Evolutionary conservation across 1,140 invertebrate genomes (phyloP), one percentile per base, ranked within the genome.

Genomic region (Sinella curviseta): DNA sequence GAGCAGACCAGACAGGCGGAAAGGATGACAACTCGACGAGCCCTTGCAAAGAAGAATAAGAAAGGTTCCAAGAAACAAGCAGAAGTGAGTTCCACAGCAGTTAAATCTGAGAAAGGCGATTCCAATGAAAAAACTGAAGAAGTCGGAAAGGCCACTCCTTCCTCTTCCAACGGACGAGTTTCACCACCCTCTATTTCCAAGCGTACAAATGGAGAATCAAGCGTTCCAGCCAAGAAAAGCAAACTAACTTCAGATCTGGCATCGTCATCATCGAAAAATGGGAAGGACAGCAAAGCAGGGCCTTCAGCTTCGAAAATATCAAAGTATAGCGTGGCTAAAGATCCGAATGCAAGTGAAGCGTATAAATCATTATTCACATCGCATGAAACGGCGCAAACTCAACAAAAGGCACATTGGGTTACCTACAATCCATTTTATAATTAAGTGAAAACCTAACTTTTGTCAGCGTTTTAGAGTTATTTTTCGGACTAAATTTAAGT

Each of bases 341-440:
- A 99, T 89, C 94, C 95, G 0, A 94, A 94, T 82, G 92, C 92
- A 0, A 94, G 92, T 78, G 92, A 95, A 86, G 95, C 96, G 0
- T 97, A 94, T 85, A 99, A 99, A 87, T 98, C 96, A 28, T 87
- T 99, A 28, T 99, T 99, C 85, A 99, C 96, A 0, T 91, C 92
- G 20, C 95, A 96, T 86, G 91, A 95, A 85, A 92, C 90, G 70
- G 96, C 97, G 34, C 90, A 94, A 84, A 91, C 93, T 73, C 95
- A 98, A 86, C 90, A 92, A 36, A 92, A 92, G 85, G 95, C 95
- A 2, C 96, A 99, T 86, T 99, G 97, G 97, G 92, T 99, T 75
- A 98, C 97, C 4, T 98, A 96, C 86, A 75, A 75, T 24, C 74
- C 74, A 28, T 75, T 75, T 75, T 75, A 75, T 30, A 75, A 75